Base-by-base conservation (phyloP, 2,888 invertebrate species). In the Agriotes lineatus region DNA sequence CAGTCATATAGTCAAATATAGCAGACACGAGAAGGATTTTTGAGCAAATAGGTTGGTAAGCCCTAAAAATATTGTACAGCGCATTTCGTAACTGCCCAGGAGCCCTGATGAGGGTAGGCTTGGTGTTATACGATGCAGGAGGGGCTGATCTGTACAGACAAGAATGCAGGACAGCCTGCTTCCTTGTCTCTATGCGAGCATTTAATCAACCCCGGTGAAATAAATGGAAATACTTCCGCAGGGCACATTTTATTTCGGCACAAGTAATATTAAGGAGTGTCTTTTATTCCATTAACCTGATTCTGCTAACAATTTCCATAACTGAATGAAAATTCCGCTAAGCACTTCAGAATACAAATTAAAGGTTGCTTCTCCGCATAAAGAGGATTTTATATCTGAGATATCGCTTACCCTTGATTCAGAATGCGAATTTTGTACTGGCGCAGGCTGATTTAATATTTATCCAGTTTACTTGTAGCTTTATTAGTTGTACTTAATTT, bases 281-380 rank as follows among this genome's bases (percentile, higher is more conserved):
- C 78, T 76, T 75, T 77, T 77, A 78, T 77, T 77, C 78, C 74
- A 78, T 78, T 77, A 78, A 76, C 76, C 77, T 76, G 76, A 77
- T 77, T 77, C 74, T 69, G 48, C 1, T 25, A 57, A 20, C 56
- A 64, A 56, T 64, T 64, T 64, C 48, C 45, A 60, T 60, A 60
- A 60, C 60, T 33, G 60, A 60, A 60, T 60, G 48, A 60, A 60
- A 60, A 60, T 60, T 60, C 48, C 30, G 37, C 60, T 35, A 60
- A 48, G 60, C 48, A 48, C 60, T 60, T 60, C 33, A 48, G 60
- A 60, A 60, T 60, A 60, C 48, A 60, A 60, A 60, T 60, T 60
- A 60, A 60, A 59, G 48, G 48, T 48, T 48, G 44, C 60, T 18
- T 60, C 44, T 37, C 37, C 19, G 45, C 14, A 60, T 48, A 48